phyloP scores from a whole-genome alignment of 2,797 vertebrate genomes.

The Epinephelus awoara region DNA sequence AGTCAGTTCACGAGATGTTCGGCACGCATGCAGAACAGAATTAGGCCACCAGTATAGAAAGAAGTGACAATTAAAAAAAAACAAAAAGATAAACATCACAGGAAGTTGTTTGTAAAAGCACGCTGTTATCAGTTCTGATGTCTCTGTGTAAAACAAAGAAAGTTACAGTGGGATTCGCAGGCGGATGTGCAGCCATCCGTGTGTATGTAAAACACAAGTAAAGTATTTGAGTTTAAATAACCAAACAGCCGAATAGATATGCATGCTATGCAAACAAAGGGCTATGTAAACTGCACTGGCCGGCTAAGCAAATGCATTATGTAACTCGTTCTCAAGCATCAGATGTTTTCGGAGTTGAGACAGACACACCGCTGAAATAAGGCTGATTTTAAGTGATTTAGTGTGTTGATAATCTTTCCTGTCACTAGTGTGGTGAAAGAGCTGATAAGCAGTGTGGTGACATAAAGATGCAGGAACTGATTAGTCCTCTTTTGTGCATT shows the following conservation, averaged over 20 bases:
- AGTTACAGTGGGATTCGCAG: not conserved
- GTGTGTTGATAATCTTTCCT: not conserved
- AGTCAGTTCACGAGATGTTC: slow-evolving; percentile 36
- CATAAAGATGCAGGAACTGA: no score
- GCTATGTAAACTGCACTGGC: slow-evolving; percentile 75
- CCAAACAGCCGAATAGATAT: slow-evolving; percentile 72
- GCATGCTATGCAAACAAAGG: slow-evolving; percentile 76
- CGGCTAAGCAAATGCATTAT: slow-evolving; percentile 81
- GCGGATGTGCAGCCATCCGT: not conserved
- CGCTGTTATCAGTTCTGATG: slow-evolving; percentile 26
- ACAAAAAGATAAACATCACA: slow-evolving; percentile 9
- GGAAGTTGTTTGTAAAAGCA: slow-evolving; percentile 27
- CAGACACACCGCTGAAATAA: not conserved
- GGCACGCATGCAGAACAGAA: slow-evolving; percentile 63
- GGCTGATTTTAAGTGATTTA: not conserved
- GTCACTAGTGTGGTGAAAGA: not conserved
- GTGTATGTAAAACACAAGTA: slow-evolving; percentile 42
- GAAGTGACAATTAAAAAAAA: slow-evolving; percentile 13
- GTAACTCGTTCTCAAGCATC: slow-evolving; percentile 64
- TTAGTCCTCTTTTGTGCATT: no score
- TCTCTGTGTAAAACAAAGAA: slow-evolving; percentile 28
- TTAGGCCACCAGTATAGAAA: slow-evolving; percentile 56
- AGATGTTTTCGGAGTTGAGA: slow-evolving; percentile 33
- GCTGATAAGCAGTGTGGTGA: no score
- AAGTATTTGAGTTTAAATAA: slow-evolving; percentile 64